Conservation (phyloP, 2,113 vertebrate species). For the Diglossa brunneiventris region DNA sequence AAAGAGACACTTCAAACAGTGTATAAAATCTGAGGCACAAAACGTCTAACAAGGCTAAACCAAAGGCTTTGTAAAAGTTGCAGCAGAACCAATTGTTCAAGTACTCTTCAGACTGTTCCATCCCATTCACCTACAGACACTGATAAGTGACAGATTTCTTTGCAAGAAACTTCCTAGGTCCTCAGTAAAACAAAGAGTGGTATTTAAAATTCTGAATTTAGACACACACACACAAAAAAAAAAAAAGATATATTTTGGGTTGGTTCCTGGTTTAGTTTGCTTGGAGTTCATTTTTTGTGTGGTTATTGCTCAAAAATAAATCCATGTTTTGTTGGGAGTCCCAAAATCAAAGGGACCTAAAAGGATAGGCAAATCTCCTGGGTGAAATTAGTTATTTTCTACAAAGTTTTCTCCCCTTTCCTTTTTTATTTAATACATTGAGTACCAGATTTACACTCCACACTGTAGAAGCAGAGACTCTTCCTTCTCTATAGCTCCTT, state of each 20-base stretch:
- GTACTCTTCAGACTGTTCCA: background rate
- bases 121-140: background rate
- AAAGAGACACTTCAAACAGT: conserved; percentile 33
- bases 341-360: background rate
- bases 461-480: background rate
- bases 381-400: background rate
- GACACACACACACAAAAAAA: no score
- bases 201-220: background rate
- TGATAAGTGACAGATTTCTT: background rate
- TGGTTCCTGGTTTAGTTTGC: background rate
- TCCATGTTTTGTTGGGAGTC: background rate
- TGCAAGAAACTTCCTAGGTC: background rate
- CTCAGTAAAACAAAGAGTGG: background rate
- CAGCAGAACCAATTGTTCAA: background rate
- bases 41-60: conserved; percentile 31
- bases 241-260: background rate
- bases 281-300: background rate
- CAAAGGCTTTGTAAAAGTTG: conserved; percentile 40
- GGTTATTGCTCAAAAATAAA: background rate
- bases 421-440: background rate
- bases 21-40: conserved; percentile 36
- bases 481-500: background rate
- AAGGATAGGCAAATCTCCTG: background rate
- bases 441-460: background rate
- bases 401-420: background rate